A percentile compares a stretch with the other conserved stretches of the same genome.
These are phyloP conservation scores for Crotalus horridus DNA, from an alignment of 2,113 vertebrate species.

Conservation along the genomic window DNA sequence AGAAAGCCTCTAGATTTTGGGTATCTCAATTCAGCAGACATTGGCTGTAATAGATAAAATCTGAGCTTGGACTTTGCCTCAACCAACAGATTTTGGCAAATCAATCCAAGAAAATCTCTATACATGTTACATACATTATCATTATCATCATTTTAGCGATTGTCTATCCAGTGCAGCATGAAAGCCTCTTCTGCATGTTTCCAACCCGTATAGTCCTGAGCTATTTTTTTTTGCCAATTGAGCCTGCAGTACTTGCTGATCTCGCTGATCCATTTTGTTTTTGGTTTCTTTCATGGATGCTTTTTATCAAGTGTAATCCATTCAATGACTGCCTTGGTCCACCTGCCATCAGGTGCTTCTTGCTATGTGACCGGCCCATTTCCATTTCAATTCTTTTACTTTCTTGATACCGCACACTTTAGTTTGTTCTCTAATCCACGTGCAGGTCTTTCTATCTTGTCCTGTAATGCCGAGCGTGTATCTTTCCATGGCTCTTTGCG, in stretches of 20 bases:
- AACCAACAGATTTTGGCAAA: neutral
- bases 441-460: neutral
- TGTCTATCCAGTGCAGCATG: neutral
- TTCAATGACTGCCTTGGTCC: neutral
- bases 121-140: neutral
- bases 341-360: neutral
- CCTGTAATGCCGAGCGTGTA: neutral
- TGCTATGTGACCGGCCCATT: neutral
- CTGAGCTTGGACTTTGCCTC: neutral
- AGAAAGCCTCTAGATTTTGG: neutral
- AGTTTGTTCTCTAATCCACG: neutral
- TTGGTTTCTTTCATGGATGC: neutral
- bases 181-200: neutral
- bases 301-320: neutral
- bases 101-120: neutral
- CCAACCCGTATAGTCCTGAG: neutral
- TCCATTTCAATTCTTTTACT: neutral
- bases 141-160: neutral
- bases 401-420: neutral
- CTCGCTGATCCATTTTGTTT: neutral
- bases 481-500: neutral
- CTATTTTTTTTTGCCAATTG: neutral
- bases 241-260: neutral
- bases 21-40: neutral
- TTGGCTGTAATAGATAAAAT: neutral